phyloP scores from a whole-genome alignment of 2,797 vertebrate species.

The Selene dorsalis region DNA sequence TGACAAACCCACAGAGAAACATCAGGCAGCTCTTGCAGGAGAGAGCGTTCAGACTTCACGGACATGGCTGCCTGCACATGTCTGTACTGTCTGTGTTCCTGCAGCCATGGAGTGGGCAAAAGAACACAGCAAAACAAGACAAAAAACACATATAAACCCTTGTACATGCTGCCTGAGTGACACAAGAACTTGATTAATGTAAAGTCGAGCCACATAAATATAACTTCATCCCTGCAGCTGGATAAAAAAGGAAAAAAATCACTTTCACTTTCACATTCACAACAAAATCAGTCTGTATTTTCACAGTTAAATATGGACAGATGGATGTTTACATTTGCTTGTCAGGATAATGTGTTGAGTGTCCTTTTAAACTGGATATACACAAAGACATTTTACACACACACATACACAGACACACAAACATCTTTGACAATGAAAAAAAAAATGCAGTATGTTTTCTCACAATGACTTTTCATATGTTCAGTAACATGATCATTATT shows the following conservation, averaged over 20 bases:
- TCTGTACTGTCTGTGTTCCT: background rate
- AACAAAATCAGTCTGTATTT: background rate
- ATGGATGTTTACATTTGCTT: conserved; percentile 14
- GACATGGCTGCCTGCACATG: background rate
- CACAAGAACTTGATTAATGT: background rate
- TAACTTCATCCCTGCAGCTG: background rate
- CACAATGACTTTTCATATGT: conserved; percentile 38
- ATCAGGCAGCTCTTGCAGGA: background rate
- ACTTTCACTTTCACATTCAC: too few relatives aligned
- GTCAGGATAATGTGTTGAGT: background rate
- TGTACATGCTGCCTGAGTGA: background rate
- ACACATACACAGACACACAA: background rate
- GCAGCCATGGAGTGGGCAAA: background rate
- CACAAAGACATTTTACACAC: background rate
- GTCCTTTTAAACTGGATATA: conserved; percentile 28
- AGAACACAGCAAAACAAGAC: background rate
- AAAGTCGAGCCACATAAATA: background rate
- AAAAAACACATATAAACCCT: background rate
- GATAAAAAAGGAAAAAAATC: background rate
- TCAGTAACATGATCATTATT: conserved; percentile 54
- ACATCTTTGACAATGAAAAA: conserved; percentile 5
- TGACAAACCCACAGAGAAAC: background rate
- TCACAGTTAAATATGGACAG: background rate
- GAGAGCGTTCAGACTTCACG: background rate
- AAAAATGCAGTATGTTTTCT: conserved; percentile 14